Evolutionary conservation across 2,797 vertebrate species (phyloP), one percentile per base, ranked within the genome.

Genomic region (Ceryle rudis): DNA sequence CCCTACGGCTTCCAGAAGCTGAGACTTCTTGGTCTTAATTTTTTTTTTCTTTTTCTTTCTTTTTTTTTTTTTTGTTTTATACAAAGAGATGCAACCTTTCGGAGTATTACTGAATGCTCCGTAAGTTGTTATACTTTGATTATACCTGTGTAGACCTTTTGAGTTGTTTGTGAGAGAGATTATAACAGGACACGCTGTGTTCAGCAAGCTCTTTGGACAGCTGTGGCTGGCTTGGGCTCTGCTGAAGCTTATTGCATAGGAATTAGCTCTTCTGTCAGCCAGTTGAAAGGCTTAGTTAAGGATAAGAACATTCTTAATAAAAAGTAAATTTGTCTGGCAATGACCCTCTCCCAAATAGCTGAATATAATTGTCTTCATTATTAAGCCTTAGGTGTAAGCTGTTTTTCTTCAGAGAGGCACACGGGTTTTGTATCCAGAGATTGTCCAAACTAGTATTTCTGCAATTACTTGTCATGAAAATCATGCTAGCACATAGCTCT

Each of bases 391-490:
- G 90, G 73, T 92, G 33, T 29, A 78, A 81, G 64, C 49, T 78
- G 62, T 79, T 95, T 86, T 86, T 89, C 78, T 91, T 41, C 19
- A 14, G 72, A 65, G 77, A 79, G 25, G 47, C 65, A n/a, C 29
- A 10, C 52, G 10, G 29, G 65, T 28, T 91, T 66, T 42, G 28
- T 35, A 60, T n/a, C 60, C 82, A 77, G 92, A 62, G 54, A 33
- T 71, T 37, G 49, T 87, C 93, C 46, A 12, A 79, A 31, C 46
- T 58, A 65, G 64, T 51, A 73, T 91, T 96, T 89, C 89, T 82
- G 80, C 92, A 81, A 37, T 72, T 69, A 5, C 75, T 88, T 75
- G 57, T 74, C 74, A 29, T 84, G 89, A 92, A 67, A 94, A 72
- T 81, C 52, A 61, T 75, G 80, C 52, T 90, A 80, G 67, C 1